Base-by-base conservation (phyloP, 2,888 invertebrate species). In the Lycia hirtaria region DNA sequence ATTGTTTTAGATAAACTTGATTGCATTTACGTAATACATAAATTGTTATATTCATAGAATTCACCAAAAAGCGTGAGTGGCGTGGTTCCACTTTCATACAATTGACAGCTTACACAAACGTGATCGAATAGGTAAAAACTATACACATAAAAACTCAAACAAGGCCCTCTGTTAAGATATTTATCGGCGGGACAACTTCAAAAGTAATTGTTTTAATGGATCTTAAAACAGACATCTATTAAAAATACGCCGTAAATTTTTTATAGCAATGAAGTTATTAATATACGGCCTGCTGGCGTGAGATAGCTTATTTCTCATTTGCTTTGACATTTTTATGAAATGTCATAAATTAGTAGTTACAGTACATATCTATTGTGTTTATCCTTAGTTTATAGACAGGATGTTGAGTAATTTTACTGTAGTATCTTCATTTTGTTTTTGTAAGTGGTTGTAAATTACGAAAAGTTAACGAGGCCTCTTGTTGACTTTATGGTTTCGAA, bases 381-480 rank as follows among this genome's bases (percentile, higher is more conserved):
- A 33, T 41, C 60, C 47, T 57, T 62, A 62, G 14, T 41, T 67
- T 71, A 71, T 66, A 60, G 50, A 59, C 57, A 26, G 40, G 38
- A 63, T 63, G 65, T 63, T 64, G 58, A 64, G 62, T 47, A 60
- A 66, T 63, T 67, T 65, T 64, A 65, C 56, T 63, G 59, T 66
- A 60, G 69, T 67, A 69, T 64, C 65, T 69, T 69, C 62, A 71
- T 67, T 72, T 66, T 60, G 58, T 64, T 57, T n/a, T 66, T 66
- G 55, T 70, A 72, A 72, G 68, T 69, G 71, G 71, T 64, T 58
- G 59, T 72, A 71, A 74, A 72, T 69, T 67, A 64, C 49, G 63
- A 69, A 64, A 61, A 56, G 58, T 68, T 73, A 67, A 73, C 65
- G 57, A 66, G 48, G 48, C 51, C 1, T 26, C 44, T 51, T 67